Conservation (phyloP, 2,888 invertebrate species). For the Clusia tigrina region DNA sequence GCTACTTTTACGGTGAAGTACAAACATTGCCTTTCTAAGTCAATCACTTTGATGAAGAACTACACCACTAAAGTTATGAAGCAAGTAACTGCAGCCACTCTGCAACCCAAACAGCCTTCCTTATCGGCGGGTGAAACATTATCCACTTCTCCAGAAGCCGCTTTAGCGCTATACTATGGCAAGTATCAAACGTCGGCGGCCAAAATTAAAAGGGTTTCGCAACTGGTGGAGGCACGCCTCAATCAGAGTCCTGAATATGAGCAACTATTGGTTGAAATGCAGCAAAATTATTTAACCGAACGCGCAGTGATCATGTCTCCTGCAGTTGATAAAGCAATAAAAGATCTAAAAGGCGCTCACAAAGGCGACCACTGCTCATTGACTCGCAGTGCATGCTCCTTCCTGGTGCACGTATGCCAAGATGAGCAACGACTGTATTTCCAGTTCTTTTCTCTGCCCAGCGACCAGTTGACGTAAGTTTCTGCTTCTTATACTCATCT, state of each 20-base stretch:
- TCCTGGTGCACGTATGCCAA: slow-evolving; percentile 90
- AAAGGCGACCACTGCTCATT: slow-evolving; percentile 82
- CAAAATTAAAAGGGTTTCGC: slow-evolving; percentile 81
- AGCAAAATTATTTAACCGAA: slow-evolving; percentile 82
- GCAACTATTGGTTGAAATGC: slow-evolving; percentile 78
- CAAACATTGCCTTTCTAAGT: slow-evolving; percentile 82
- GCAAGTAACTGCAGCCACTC: slow-evolving; percentile 80
- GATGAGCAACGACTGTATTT: slow-evolving; percentile 92
- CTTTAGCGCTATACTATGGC: slow-evolving; percentile 89
- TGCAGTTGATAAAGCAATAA: slow-evolving; percentile 75
- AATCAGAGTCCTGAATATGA: slow-evolving; percentile 78
- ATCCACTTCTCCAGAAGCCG: slow-evolving; percentile 68
- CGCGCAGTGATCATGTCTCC: slow-evolving; percentile 74
- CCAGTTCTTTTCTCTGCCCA: slow-evolving; percentile 83
- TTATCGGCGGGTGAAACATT: slow-evolving; percentile 43
- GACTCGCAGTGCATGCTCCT: slow-evolving; percentile 86
- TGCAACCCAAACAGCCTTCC: slow-evolving; percentile 60
- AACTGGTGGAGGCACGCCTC: slow-evolving; percentile 81
- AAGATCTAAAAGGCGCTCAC: slow-evolving; percentile 71
- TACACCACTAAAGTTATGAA: slow-evolving; percentile 80
- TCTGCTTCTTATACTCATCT: not conserved
- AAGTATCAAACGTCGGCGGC: slow-evolving; percentile 94
- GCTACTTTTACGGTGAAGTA: slow-evolving; percentile 83
- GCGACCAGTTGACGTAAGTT: slow-evolving; percentile 72
- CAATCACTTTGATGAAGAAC: slow-evolving; percentile 79